Evolutionary conservation across 92 coral and sea anemone genomes (phyloP).

Genomic region (Phenganax subtilis): DNA sequence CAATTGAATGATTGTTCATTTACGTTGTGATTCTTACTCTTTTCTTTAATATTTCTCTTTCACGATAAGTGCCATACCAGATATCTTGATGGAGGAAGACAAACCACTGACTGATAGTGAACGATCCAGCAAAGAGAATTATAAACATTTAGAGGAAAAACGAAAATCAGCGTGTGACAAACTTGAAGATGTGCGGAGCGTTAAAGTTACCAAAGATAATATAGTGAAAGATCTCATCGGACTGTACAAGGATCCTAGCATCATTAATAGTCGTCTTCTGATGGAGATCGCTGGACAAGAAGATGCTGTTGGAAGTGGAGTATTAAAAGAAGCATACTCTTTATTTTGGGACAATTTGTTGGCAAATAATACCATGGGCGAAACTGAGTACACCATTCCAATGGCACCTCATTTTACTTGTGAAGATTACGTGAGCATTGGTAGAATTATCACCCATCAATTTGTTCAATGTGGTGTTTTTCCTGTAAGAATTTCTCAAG

Average conservation of each 20-base stretch:
- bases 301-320: conserved; percentile 45
- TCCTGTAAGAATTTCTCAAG: conserved; percentile 47
- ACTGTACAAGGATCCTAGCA: conserved; percentile 40
- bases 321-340: conserved; percentile 50
- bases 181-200: background rate
- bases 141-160: background rate
- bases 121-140: conserved; percentile 2
- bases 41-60: background rate
- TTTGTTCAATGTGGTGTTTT: conserved; percentile 50
- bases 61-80: background rate
- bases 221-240: conserved; percentile 43
- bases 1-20: too few species aligned
- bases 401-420: conserved; percentile 33
- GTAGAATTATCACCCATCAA: conserved; percentile 56
- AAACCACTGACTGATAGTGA: background rate
- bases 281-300: conserved; percentile 33
- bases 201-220: conserved; percentile 45
- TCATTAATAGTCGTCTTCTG: conserved; percentile 30
- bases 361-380: conserved; percentile 34
- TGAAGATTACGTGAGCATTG: conserved; percentile 48
- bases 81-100: background rate
- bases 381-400: conserved; percentile 50
- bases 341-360: conserved; percentile 46
- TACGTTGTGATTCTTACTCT: background rate
- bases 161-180: background rate